Base-by-base conservation (phyloP, 37 sponge, comb jelly and placozoan species). In the Amphimedon queenslandica region DNA sequence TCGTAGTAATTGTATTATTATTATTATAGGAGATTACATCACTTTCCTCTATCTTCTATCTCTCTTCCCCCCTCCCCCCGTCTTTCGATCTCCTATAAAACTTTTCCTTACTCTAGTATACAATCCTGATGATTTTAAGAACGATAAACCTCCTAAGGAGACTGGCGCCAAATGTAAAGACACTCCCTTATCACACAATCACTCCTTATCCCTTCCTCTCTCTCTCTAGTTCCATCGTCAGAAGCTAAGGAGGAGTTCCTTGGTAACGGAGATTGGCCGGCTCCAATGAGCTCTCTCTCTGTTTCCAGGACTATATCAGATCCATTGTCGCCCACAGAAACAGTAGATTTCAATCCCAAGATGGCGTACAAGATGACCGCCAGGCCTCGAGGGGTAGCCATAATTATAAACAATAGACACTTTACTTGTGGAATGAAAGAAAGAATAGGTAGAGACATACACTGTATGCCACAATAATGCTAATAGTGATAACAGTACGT, bases 371-470 rank as follows among this genome's bases (percentile, higher is more conserved):
- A 67, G 37, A 92, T 92, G 92, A 69, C 18, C 25, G 28, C 74
- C 16, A 63, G 70, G 3, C 92, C 92, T 1, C 77, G 92, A 36
- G 92, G 92, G 2, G 30, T 78, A 6, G 77, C 76, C 0, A 10
- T 81, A 20, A 82, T 92, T 25, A 83, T 92, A 67, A 92, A 92
- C 72, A 92, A 92, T 69, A 82, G 79, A 56, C 29, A 69, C 28
- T 92, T 92, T 35, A 75, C 73, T 23, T 77, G 82, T 76, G 79
- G 77, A 0, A 82, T 92, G 92, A 87, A 82, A 66, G 80, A 78
- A 18, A 57, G 89, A 1, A 74, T 73, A 33, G 86, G 86, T n/a
- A 60, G 13, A 13, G 8, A 47, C 13, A 47, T 47, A 47, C 53
- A 47, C 13, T 8, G 8, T 18, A 47, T 47, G 53, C 13, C 13